Base-by-base conservation (phyloP, 2,113 vertebrate species). In the Aptenodytes forsteri region DNA sequence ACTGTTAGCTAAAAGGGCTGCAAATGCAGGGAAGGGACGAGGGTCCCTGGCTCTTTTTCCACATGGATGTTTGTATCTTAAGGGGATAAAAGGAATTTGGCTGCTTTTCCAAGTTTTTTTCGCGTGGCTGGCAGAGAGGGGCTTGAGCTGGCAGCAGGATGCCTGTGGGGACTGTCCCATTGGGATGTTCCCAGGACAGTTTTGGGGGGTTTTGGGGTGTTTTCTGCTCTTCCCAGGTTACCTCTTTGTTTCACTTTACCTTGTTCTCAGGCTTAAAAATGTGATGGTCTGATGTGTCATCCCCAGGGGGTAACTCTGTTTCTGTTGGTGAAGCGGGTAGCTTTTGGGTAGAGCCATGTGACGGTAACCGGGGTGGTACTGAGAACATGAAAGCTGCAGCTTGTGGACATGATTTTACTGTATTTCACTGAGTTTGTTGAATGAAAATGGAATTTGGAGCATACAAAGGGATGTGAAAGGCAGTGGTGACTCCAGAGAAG, bases 111-210 rank as follows among this genome's bases (percentile, higher is more conserved):
- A 18, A 25, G 50, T 10, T 21, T 61, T 61, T 87, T 87, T 71
- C 50, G 32, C 13, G 4, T 46, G 75, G 25, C 29, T 90, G n/a
- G 50, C 34, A 42, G 61, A 58, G 56, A 46, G 22, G 14, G 8
- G 13, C 21, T 58, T 62, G 56, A 95, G 25, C 12, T 62, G 56
- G n/a, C 5, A 2, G 5, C 7, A 61, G 49, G 16, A 50, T 12
- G 11, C 49, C 10, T 3, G 4, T 0, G 1, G 23, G 10, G n/a
- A n/a, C 23, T 77, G 52, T 66, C 61, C 42, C 2, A 0, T 22
- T 2, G 1, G 64, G 55, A 30, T 70, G 34, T 58, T 16, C 52
- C 30, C 1, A 3, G 90, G 44, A 11, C 13, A 26, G 18, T 54
- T 82, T 75, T 27, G 7, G 29, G 16, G 9, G 3, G 4, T 3